phyloP scores from a whole-genome alignment of 2,888 invertebrate genomes.

The Lissocephala sabroskyi region DNA sequence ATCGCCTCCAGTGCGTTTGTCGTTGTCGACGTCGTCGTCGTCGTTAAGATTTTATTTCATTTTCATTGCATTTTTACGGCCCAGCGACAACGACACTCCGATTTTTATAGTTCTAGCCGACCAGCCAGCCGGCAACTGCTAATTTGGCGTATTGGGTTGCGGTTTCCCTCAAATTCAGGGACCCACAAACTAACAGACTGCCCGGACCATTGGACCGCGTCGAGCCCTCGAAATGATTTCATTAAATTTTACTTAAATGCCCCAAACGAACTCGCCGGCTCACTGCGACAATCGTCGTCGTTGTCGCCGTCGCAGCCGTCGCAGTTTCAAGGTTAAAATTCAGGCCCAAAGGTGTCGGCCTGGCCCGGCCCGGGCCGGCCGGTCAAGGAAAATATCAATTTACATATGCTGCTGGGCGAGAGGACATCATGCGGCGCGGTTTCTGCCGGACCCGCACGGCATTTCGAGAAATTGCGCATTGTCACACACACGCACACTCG shows the following conservation, averaged over 20 bases:
- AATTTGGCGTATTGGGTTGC: constrained; percentile 1
- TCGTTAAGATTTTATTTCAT: constrained; percentile 56
- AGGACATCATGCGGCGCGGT: constrained; percentile 48
- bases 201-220: too few relatives aligned
- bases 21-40: constrained; percentile 18
- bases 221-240: constrained; percentile 49
- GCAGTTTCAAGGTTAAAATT: constrained; percentile 43
- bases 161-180: too few relatives aligned
- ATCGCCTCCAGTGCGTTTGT: too few relatives aligned
- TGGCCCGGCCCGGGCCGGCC: too few relatives aligned
- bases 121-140: constrained; percentile 11
- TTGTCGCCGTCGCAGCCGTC: too few relatives aligned
- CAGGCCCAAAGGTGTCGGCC: too few relatives aligned
- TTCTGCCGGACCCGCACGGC: constrained; percentile 44
- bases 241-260: constrained; percentile 53
- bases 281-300: too few relatives aligned
- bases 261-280: constrained; percentile 21
- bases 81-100: constrained; percentile 3
- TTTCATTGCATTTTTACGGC: constrained; percentile 27
- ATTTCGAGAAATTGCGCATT: constrained; percentile 58
- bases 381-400: constrained; percentile 48
- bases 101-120: too few relatives aligned
- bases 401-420: constrained; percentile 34
- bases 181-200: too few relatives aligned
- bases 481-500: constrained; percentile 37